Percentiles rank a stretch among this genome's conserved stretches.
Conservation (phyloP, 2,797 vertebrate genomes). For the Denticeps clupeoides region DNA sequence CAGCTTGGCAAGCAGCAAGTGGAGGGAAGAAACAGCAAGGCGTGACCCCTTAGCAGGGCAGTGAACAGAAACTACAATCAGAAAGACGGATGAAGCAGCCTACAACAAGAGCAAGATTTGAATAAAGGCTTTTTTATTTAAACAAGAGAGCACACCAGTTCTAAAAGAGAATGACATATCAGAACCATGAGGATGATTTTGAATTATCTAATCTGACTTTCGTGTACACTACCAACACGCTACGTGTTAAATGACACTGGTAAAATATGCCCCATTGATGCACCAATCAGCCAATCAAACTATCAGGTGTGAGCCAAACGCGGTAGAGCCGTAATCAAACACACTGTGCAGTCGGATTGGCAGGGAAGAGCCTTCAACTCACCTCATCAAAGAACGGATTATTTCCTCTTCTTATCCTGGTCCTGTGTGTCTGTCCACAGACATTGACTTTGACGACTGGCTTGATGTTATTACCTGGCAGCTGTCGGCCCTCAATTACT, state of each 20-base stretch:
- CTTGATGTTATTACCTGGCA: conserved; percentile 87
- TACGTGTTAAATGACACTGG: no score
- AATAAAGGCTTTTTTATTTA: background rate
- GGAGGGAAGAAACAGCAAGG: background rate
- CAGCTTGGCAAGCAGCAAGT: no score
- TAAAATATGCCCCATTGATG: no score
- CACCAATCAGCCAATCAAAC: no score
- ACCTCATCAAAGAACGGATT: conserved; percentile 92
- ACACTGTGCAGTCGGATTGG: no score
- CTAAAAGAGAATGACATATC: background rate
- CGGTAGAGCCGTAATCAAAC: no score
- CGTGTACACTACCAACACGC: no score
- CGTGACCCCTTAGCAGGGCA: background rate
- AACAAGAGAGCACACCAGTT: background rate
- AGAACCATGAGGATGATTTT: no score
- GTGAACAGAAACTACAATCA: conserved; percentile 4
- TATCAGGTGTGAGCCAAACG: no score
- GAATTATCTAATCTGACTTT: no score
- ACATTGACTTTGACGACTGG: conserved; percentile 84
- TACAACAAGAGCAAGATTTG: background rate
- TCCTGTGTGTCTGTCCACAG: conserved; percentile 81
- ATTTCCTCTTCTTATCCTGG: conserved; percentile 84
- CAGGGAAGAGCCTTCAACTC: no score
- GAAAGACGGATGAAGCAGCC: no score
- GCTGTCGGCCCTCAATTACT: conserved; percentile 78